Evolutionary conservation across 2,797 vertebrate genomes (phyloP), one percentile per base, ranked within the genome.

Genomic region (Gambelia wislizenii): DNA sequence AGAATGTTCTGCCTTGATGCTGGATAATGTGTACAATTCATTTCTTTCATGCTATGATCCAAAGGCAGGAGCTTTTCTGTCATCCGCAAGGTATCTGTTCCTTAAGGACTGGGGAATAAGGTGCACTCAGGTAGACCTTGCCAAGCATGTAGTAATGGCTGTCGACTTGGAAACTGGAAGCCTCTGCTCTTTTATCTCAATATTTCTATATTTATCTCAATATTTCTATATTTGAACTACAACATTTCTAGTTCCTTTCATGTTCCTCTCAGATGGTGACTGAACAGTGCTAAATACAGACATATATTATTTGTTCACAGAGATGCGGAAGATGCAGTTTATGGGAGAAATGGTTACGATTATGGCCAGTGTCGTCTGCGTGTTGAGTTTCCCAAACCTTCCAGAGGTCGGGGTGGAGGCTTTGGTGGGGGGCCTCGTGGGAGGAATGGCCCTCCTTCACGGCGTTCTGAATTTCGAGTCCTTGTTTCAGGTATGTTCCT

Each of bases 391-490:
- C 98, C 98, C 69, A 97, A 98, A 86, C 98, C 98, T 90, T 97
- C 97, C 33, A 96, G 97, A 91, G 96, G 98, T 86, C 96, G 97
- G 87, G 97, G 97, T 94, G 96, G 95, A 84, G 98, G 97, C 95
- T 95, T 96, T 93, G 96, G 96, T 25, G 96, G 95, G 84, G 97
- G 97, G 25, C 97, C 97, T 67, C 97, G 97, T 90, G 98, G 98
- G 95, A 97, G 98, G 93, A 98, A 97, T 96, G 98, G 98, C 88
- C 98, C 98, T 89, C 98, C 98, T 67, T 98, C 98, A 89, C 97
- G 98, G 93, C 98, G 98, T 96, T 99, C 98, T 89, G 98, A 99
- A 95, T 99, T 98, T 96, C 97, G 98, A 95, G 98, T 99, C 96
- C 97, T 98, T 95, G 98, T 99, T 94, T 98, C 98, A 97, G 98